Base-by-base conservation (phyloP, 2,888 invertebrate genomes). In the Magallana nippona region DNA sequence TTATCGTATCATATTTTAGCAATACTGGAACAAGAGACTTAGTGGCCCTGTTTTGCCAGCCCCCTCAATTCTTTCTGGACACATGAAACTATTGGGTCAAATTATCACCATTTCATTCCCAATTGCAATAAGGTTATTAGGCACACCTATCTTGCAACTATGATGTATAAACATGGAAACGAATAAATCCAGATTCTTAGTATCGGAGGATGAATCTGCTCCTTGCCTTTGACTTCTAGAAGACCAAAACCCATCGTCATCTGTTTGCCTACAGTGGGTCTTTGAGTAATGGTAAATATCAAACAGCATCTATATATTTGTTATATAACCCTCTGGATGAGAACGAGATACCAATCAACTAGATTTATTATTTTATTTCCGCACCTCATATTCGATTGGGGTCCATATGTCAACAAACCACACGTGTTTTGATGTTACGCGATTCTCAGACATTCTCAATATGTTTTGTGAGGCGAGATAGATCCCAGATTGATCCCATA, bases 351-450 rank as follows among this genome's bases (percentile, higher is more conserved):
- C 71, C 22, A 71, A 71, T 71, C 71, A 71, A 32, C 27, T 71
- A 71, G 71, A 71, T 71, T 71, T 71, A 71, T 71, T 71, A 32
- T 71, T 71, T 71, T 71, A 71, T 71, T 71, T 71, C 71, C 71
- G 71, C 71, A 71, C 71, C 71, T 71, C 71, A 71, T 71, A 71
- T 71, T 71, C 32, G 71, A 71, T 71, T 71, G 13, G 27, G 22
- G 71, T 71, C 71, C 27, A 27, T 71, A 71, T 71, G 71, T 71
- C 71, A 71, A 71, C 71, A 71, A 71, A 27, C 71, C 71, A 71
- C 71, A 71, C 27, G 71, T 71, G 71, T 71, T 71, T 71, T 71
- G 71, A 71, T 71, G 71, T 71, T 71, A 13, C 10, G 71, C 71
- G 71, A 27, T 27, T 71, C 71, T 71, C 71, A 71, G 71, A 71